phyloP scores from a whole-genome alignment of 2,888 invertebrate species.

The Carcina quercana region DNA sequence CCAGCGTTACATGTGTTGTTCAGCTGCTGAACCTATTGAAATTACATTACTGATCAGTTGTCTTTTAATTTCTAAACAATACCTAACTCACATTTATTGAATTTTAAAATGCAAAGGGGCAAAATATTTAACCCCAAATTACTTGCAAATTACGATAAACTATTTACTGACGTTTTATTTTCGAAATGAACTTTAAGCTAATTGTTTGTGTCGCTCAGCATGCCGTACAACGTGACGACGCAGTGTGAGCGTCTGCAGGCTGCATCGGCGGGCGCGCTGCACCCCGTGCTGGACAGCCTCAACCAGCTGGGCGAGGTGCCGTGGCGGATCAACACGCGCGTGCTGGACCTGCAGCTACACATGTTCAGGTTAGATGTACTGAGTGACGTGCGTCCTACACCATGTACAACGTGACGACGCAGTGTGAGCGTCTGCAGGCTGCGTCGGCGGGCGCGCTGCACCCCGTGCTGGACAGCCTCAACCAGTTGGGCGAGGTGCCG shows the following conservation, averaged over 20 bases:
- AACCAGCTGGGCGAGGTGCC: conserved; percentile 95
- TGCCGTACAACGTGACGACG: conserved; percentile 76
- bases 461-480: conserved; percentile 92
- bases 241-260: conserved; percentile 78
- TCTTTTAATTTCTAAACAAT: too few relatives aligned
- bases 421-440: conserved; percentile 76
- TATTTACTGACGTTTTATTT: too few relatives aligned
- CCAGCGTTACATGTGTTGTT: too few relatives aligned
- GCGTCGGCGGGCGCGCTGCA: conserved; percentile 76
- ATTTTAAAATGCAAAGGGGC: too few relatives aligned
- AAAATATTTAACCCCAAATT: too few relatives aligned
- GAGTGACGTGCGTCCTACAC: too few relatives aligned
- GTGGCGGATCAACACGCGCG: conserved; percentile 90
- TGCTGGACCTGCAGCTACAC: conserved; percentile 79
- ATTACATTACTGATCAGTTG: too few relatives aligned
- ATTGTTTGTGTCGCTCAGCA: too few relatives aligned
- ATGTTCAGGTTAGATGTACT: conserved; percentile 70
- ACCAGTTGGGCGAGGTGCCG: conserved; percentile 92
- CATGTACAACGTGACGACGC: conserved; percentile 75
- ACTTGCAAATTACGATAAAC: too few relatives aligned
- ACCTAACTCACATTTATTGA: too few relatives aligned
- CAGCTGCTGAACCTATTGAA: too few relatives aligned
- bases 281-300: conserved; percentile 91
- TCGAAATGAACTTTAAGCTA: too few relatives aligned
- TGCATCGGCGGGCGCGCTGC: conserved; percentile 74